Conservation (phyloP, 30 jellyfish, hydroid and myxozoan genomes). For the Cassiopea xamachana region DNA sequence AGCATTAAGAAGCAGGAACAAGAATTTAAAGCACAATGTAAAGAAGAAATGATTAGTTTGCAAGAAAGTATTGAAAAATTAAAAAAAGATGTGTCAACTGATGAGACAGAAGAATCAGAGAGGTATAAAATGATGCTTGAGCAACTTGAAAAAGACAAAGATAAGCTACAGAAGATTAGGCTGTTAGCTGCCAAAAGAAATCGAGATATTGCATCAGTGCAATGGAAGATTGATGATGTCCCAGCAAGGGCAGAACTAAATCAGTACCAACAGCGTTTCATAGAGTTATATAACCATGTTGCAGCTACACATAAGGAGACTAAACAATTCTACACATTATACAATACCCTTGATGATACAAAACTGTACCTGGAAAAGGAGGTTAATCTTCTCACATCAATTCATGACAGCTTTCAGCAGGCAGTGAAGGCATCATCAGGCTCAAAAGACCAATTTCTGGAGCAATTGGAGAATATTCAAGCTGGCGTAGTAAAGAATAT, state of each 20-base stretch:
- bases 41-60: slow-evolving; percentile 82
- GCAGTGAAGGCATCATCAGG: slow-evolving; percentile 64
- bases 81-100: slow-evolving; percentile 41
- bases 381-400: slow-evolving; percentile 76
- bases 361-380: slow-evolving; percentile 93
- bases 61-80: slow-evolving; percentile 78
- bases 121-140: slow-evolving; percentile 64
- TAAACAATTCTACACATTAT: slow-evolving; percentile 92
- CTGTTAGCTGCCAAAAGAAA: slow-evolving; percentile 86
- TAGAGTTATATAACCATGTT: slow-evolving; percentile 93
- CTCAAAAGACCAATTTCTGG: slow-evolving; percentile 82
- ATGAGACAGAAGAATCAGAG: slow-evolving; percentile 82
- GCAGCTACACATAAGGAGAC: slow-evolving; percentile 98
- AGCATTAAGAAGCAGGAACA: slow-evolving; percentile 91
- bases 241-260: slow-evolving; percentile 94
- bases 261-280: slow-evolving; percentile 89
- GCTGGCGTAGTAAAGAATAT: slow-evolving; percentile 81
- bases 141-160: slow-evolving; percentile 86
- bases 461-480: slow-evolving; percentile 83
- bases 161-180: slow-evolving; percentile 83
- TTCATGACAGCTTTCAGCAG: slow-evolving; percentile 90
- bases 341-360: slow-evolving; percentile 97
- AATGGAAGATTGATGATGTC: slow-evolving; percentile 96
- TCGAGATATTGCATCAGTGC: slow-evolving; percentile 97
- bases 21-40: slow-evolving; percentile 96